Conservation (phyloP, 2,888 invertebrate genomes). For the Stenurella melanura region DNA sequence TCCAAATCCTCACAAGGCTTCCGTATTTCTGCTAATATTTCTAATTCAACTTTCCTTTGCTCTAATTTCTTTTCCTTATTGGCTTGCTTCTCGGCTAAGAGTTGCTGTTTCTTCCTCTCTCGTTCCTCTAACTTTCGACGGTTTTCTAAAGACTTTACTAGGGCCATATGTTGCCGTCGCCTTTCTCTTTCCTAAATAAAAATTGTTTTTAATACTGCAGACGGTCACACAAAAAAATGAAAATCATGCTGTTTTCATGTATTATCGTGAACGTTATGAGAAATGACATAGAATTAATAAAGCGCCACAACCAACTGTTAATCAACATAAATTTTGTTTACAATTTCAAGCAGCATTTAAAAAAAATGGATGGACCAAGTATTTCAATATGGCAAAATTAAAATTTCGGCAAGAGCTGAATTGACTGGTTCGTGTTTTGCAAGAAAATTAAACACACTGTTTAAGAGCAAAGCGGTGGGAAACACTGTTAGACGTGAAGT, state of each 20-base stretch:
- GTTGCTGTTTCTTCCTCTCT: constrained; percentile 84
- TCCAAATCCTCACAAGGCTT: constrained; percentile 95
- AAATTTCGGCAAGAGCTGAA: not conserved
- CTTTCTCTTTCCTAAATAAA: constrained; percentile 86
- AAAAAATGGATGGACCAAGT: not conserved
- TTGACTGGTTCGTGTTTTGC: constrained; percentile 2
- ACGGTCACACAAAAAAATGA: not conserved
- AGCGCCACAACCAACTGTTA: constrained; percentile 27
- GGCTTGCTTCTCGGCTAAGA: constrained; percentile 88
- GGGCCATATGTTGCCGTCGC: constrained; percentile 91
- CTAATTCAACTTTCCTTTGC: constrained; percentile 80
- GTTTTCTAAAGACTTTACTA: constrained; percentile 91
- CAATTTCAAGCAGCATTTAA: not conserved
- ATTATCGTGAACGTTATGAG: constrained; percentile 19
- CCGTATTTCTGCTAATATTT: constrained; percentile 82
- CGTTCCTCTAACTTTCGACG: constrained; percentile 91
- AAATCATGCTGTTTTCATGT: constrained; percentile 16
- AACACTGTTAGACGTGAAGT: constrained; percentile 27
- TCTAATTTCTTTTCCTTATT: constrained; percentile 90
- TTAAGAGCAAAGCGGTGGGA: constrained; percentile 23
- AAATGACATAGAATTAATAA: constrained; percentile 36
- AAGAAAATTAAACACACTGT: constrained; percentile 18
- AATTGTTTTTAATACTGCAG: not conserved
- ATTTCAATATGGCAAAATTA: not conserved
- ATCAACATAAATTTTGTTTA: not conserved